Base-by-base conservation (phyloP, 2,888 invertebrate species). In the Catocala sponsa region DNA sequence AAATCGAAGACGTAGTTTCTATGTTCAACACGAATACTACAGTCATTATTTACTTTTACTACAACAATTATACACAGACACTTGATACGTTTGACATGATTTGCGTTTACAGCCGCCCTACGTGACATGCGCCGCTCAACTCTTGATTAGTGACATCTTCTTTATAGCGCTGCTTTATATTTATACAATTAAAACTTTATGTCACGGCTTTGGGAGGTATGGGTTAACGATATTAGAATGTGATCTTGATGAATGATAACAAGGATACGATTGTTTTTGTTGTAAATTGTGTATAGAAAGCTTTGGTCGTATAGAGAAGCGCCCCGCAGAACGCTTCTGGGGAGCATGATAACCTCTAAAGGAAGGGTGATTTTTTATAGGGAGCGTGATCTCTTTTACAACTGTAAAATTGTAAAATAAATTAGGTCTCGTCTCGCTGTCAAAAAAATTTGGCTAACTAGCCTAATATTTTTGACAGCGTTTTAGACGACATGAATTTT, bases 21-120 rank as follows among this genome's bases (percentile, higher is more conserved):
- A 4, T 25, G 25, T 25, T 25, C 4, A 25, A 25, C 1, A 2
- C 25, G 25, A 25, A 25, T 25, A 2, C 25, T 25, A 25, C 25
- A 25, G 4, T 38, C 35, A 38, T 38, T 38, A 38, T 38, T 38
- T 7, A 38, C 6, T 6, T 38, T 38, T 38, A 46, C 13, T 15
- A 5, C 10, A 5, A 9, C 65, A 68, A 70, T 76, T 61, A 63
- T 41, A 38, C 13, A 9, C 5, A 25, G 63, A 60, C 52, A 72
- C 47, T 15, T 25, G 59, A 78, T 72, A 54, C 61, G 49, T 61
- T 63, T 51, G 46, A 53, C 5, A 74, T 88, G 84, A 87, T 87
- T 83, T 83, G 82, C 80, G 76, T 80, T 86, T 83, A 87, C 80
- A 80, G 61, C 68, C 51, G 70, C 72, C 77, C 75, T 79, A 82